Evolutionary conservation across 2,797 vertebrate genomes (phyloP), one percentile per base, ranked within the genome.

Genomic region (Enoplosus armatus): DNA sequence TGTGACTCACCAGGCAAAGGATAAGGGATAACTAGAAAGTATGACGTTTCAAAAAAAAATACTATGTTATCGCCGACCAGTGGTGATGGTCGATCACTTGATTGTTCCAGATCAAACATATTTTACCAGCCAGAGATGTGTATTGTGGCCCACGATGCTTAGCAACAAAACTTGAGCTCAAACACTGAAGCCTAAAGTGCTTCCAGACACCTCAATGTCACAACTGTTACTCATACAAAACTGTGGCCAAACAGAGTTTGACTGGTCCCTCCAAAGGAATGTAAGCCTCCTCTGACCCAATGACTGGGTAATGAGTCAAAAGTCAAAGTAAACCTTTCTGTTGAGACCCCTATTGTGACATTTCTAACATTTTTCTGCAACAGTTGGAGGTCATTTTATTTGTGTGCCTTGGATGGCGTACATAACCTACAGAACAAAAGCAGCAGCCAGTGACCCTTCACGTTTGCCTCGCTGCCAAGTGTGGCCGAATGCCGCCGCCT

Each of bases 161-260:
- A 68, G 67, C 56, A 75, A 80, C 59, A 58, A 37, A 26, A 62
- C 9, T 18, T 15, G 7, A 26, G 9, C 70, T 45, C 54, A 75
- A 77, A 70, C 26, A 14, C 22, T 29, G 47, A 66, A 58, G 45
- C 18, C 15, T 72, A 65, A 77, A 88, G 55, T 77, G 54, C 56
- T 85, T 85, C 73, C 80, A 90, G 73, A 56, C 62, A 60, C 33
- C 3, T 51, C 4, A 70, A 20, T 73, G 50, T 90, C 68, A 80
- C 37, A 78, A 72, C 62, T 63, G 51, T 67, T 39, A 39, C 41
- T 62, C 54, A 50, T 18, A 55, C 4, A 48, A 37, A 53, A 33
- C 29, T 68, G 55, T 60, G 72, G 58, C 76, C 31, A 72, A n/a
- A 72, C 20, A 70, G 7, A 61, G 18, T 72, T 50, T 82, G 79